These are phyloP conservation scores for Telmatherina bonti DNA, from an alignment of 2,797 vertebrate genomes.

Conservation along the genomic window DNA sequence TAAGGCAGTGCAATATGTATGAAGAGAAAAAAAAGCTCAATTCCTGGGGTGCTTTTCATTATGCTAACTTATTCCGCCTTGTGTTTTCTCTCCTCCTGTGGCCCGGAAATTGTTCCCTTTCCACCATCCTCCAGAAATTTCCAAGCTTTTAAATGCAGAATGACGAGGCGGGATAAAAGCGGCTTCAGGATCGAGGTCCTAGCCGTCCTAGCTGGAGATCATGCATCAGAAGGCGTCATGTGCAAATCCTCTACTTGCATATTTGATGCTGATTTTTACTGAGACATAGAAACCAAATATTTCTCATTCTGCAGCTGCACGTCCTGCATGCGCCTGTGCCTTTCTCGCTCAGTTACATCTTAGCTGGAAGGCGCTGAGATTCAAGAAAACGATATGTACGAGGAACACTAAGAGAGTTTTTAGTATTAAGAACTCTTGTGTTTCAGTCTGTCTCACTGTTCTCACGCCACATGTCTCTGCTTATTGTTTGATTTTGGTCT, in stretches of 20 bases:
- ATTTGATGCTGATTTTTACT: neutral
- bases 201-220: neutral
- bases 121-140: neutral
- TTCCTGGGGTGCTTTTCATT: constrained; percentile 1
- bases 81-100: neutral
- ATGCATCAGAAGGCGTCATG: neutral
- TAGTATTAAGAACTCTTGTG: neutral
- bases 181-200: neutral
- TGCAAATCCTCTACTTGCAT: neutral
- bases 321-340: neutral
- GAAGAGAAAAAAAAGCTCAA: neutral
- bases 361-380: neutral
- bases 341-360: neutral
- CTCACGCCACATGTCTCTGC: neutral
- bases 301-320: neutral
- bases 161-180: neutral
- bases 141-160: neutral
- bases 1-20: neutral
- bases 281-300: neutral
- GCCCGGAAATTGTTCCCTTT: neutral
- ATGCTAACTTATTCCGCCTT: neutral
- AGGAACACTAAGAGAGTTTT: neutral
- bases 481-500: neutral
- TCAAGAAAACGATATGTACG: neutral
- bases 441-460: neutral